Evolutionary conservation across 2,888 invertebrate genomes (phyloP), one percentile per base, ranked within the genome.

Genomic region (Drosophila antonietae): DNA sequence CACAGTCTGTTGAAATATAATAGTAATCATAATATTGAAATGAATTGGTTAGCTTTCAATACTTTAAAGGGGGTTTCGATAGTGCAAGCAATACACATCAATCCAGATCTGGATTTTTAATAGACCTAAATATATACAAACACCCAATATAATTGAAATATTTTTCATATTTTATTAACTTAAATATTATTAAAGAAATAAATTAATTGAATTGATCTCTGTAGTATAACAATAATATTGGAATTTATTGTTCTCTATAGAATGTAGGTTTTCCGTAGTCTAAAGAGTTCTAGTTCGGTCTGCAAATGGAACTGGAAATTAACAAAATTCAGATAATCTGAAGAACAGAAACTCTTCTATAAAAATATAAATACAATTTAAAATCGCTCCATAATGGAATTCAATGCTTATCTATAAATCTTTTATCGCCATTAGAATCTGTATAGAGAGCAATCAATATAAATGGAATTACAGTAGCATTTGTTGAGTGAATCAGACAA

Each of bases 381-480:
- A 33, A 46, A 15, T 23, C 23, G 14, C 8, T 0, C 18, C 3
- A 14, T 14, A 33, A 23, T 33, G 33, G 1, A n/a, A 3, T 28
- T 14, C 18, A 28, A 28, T 28, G 8, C 7, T 2, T 3, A 4
- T 39, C 18, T 23, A 15, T 3, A 18, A 12, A 15, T 28, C 1
- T 3, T 35, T 62, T 20, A 58, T 46, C 46, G 15, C 58, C 2
- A 28, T 20, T 58, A 15, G n/a, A 63, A 46, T 12, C 31, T 18
- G 15, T 12, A 15, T 35, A 1, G 39, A 18, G 23, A 12, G n/a
- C 49, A 8, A 15, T 14, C 35, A 35, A 15, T 23, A 15, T 10
- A 18, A n/a, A n/a, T 0, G 37, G 58, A 49, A 39, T 64, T 52
- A 61, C 68, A 46, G 80, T 65, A 76, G 76, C 70, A 35, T 35